Percentiles rank a stretch among this genome's conserved stretches.
These are phyloP conservation scores for Agriopis aurantiaria DNA, from an alignment of 2,888 invertebrate genomes.

Conservation along the genomic window DNA sequence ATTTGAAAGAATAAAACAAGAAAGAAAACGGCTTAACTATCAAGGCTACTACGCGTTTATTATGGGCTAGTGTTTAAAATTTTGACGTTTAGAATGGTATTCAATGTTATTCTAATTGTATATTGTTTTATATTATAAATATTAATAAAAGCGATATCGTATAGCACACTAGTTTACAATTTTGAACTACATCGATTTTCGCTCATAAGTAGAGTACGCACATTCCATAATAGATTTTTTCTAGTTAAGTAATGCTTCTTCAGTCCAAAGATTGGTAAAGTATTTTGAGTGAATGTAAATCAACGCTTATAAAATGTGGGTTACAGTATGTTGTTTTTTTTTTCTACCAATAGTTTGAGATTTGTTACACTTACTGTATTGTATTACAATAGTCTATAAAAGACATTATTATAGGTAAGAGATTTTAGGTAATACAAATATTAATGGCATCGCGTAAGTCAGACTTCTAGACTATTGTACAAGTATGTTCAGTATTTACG, in stretches of 20 bases:
- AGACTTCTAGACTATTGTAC: conserved; percentile 30
- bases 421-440: conserved; percentile 30
- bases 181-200: conserved; percentile 45
- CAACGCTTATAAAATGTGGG: conserved; percentile 41
- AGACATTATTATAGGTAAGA: conserved; percentile 25
- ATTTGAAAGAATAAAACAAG: no score
- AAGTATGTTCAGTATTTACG: conserved; percentile 75
- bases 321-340: conserved; percentile 3
- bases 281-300: conserved; percentile 49
- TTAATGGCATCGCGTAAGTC: conserved; percentile 25
- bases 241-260: conserved; percentile 59
- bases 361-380: conserved; percentile 35
- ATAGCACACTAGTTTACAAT: conserved; percentile 58
- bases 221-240: conserved; percentile 69
- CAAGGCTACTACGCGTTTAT: no score
- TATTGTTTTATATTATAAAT: conserved; percentile 63
- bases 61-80: conserved; percentile 50
- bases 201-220: conserved; percentile 62
- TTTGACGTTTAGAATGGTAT: conserved; percentile 67
- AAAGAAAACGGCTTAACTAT: no score
- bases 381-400: conserved; percentile 27
- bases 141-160: conserved; percentile 58
- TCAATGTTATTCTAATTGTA: conserved; percentile 72
- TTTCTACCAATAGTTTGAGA: conserved; percentile 4
- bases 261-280: conserved; percentile 79